Evolutionary conservation across 2,888 invertebrate genomes (phyloP), one percentile per base, ranked within the genome.

Genomic region (Plebejus melissa): DNA sequence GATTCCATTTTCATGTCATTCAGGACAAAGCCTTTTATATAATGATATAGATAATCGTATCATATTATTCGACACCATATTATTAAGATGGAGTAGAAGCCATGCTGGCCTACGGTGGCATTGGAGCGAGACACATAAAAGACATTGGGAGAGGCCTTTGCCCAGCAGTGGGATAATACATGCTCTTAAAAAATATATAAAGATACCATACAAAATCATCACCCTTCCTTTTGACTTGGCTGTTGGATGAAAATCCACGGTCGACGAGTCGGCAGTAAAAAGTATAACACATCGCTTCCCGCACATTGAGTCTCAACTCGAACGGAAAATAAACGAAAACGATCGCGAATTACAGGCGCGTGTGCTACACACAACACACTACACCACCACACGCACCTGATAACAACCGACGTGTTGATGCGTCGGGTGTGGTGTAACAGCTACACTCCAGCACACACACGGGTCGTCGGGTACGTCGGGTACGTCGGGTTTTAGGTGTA

Each of bases 261-360:
- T 58, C 22, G 28, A 60, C 22, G 28, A 36, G 65, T 32, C 65
- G 5, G 36, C 32, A 1, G 32, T 65, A 36, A 65, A 32, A 32
- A 65, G 60, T 60, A 11, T 11, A 65, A 13, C 65, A 65, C 13
- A 36, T 36, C 32, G 4, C 32, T 65, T 65, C 65, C 65, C 65
- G 32, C 65, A 65, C 65, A 36, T 32, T 65, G 32, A 65, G 32
- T 32, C 4, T 36, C 32, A 65, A 65, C 65, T 65, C 16, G 5
- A 65, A 5, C 7, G 65, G 65, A 65, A 65, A 65, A 65, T 36
- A 32, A 65, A 65, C 65, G 65, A 65, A 65, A 65, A 65, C 36
- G 32, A 60, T 60, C 60, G 28, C 22, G 28, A n/a, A 4, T 22
- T 22, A 22, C 65, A 13, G 13, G 16, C 65, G 65, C 65, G 32